Evolutionary conservation across 2,888 invertebrate species (phyloP), one percentile per base, ranked within the genome.

Genomic region (Sepiola atlantica): DNA sequence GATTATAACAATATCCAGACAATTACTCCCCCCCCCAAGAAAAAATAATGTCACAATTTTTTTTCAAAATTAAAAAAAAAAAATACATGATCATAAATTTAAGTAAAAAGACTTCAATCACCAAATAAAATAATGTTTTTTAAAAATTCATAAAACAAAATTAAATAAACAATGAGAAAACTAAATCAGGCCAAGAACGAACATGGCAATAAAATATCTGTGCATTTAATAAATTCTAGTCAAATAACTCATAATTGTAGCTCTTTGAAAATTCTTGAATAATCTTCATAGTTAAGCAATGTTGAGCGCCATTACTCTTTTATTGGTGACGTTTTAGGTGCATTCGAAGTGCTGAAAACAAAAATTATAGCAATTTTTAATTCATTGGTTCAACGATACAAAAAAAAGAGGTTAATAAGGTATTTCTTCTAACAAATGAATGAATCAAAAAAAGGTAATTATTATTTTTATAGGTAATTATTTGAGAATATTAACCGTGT

Each of bases 211-310:
- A 77, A 77, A 77, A 77, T 77, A 32, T 77, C 77, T 28, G 24
- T 77, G n/a, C n/a, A 77, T 77, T 77, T 77, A 77, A n/a, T 77
- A 32, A 77, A 77, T 77, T n/a, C n/a, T 77, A 32, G 32, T 77
- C 77, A 77, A 77, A 32, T 77, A 32, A 32, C 77, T 77, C 77
- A 77, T 77, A 77, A 77, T n/a, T 16, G n/a, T n/a, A 77, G 77
- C 32, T 77, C 77, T 77, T 77, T 77, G 77, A 32, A 77, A 77
- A 77, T 77, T 77, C 77, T 77, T 77, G 77, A 77, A 77, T 77
- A 77, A 77, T 77, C 77, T 77, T 77, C 77, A 77, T 16, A 77
- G 77, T 77, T 77, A 77, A 77, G 77, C 77, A 77, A 77, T 77
- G n/a, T n/a, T n/a, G n/a, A n/a, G 2, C 32, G n/a, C 32, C n/a